phyloP scores from a whole-genome alignment of 53 echinoderm and acorn worm genomes.

The Crossaster papposus region DNA sequence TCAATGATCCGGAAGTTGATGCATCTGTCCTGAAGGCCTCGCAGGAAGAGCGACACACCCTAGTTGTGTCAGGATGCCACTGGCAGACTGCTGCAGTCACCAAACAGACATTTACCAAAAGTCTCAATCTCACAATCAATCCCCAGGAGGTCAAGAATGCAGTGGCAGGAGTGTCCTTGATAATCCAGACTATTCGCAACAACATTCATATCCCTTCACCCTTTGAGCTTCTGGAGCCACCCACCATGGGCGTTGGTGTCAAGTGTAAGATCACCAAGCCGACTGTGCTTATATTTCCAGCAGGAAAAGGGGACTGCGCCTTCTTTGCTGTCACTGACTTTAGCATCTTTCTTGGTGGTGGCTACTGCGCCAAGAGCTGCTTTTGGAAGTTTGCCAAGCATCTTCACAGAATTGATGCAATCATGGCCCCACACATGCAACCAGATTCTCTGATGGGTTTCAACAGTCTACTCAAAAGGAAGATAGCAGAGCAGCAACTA shows the following conservation, averaged over 20 bases:
- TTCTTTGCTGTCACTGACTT: constrained; percentile 99
- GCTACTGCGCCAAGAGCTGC: constrained; percentile 92
- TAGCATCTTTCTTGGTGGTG: constrained; percentile 95
- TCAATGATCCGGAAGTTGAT: constrained; percentile 83
- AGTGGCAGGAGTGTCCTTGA: constrained; percentile 66
- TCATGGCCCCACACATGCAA: constrained; percentile 85
- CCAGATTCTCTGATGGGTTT: constrained; percentile 90
- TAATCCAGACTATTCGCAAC: constrained; percentile 73
- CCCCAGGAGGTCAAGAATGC: constrained; percentile 93
- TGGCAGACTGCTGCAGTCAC: constrained; percentile 82
- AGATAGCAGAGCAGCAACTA: constrained; percentile 86
- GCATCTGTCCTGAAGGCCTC: constrained; percentile 72
- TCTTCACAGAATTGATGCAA: constrained; percentile 92
- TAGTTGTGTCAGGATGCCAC: constrained; percentile 87
- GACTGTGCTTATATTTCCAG: constrained; percentile 95
- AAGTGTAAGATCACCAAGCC: constrained; percentile 99
- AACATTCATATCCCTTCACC: constrained; percentile 77
- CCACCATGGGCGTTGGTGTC: constrained; percentile 98
- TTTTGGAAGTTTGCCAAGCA: constrained; percentile 99
- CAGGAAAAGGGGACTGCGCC: constrained; percentile 97
- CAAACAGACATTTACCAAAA: constrained; percentile 91
- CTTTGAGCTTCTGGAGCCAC: constrained; percentile 95
- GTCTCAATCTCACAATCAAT: constrained; percentile 87
- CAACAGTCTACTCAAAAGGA: constrained; percentile 89
- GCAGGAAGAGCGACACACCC: constrained; percentile 77